Percentiles rank a stretch among this genome's conserved stretches.
These are phyloP conservation scores for Lordiphosa andalusiaca DNA, from an alignment of 2,888 invertebrate species.

Conservation along the genomic window DNA sequence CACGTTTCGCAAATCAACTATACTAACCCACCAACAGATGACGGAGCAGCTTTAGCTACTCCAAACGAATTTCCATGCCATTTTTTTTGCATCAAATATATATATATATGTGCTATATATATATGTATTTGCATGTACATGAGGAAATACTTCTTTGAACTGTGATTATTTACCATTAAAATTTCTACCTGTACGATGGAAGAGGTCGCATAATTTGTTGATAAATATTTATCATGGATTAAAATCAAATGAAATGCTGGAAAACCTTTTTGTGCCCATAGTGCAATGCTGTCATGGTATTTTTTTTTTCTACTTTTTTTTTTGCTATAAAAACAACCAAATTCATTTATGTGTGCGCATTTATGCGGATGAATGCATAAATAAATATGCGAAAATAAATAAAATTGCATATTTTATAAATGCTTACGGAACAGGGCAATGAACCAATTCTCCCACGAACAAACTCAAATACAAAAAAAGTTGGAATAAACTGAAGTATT, in stretches of 20 bases:
- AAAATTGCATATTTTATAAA: constrained; percentile 56
- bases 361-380: constrained; percentile 68
- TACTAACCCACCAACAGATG: background rate
- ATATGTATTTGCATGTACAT: constrained; percentile 45
- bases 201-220: no score
- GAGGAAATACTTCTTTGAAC: constrained; percentile 40
- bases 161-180: constrained; percentile 20
- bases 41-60: constrained; percentile 9
- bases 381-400: constrained; percentile 58
- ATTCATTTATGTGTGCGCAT: constrained; percentile 39
- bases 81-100: constrained; percentile 57
- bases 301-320: constrained; percentile 9
- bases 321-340: constrained; percentile 29
- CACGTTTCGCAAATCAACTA: constrained; percentile 11
- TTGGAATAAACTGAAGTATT: constrained; percentile 7
- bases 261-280: no score
- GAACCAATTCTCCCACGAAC: constrained; percentile 9
- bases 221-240: no score
- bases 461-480: constrained; percentile 2
- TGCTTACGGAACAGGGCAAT: constrained; percentile 15
- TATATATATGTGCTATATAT: constrained; percentile 59
- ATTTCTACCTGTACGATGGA: background rate
- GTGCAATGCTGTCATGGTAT: background rate
- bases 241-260: no score
- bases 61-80: constrained; percentile 51